Evolutionary conservation across 1,140 invertebrate species (phyloP), one percentile per base, ranked within the genome.

Genomic region (Whitmania pigra): DNA sequence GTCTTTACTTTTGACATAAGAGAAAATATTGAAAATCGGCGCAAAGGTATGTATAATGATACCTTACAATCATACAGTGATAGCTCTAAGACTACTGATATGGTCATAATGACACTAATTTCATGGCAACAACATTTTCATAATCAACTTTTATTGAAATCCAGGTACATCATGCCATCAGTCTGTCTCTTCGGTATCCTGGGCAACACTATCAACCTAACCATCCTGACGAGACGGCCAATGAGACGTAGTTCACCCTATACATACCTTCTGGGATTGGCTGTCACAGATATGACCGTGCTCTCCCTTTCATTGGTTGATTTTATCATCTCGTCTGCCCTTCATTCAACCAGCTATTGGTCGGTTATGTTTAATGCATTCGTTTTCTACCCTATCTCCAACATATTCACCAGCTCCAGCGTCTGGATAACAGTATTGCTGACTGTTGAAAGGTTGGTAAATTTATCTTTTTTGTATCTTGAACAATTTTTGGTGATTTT

Each of bases 131-230:
- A 57, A 57, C 54, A 57, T n/a, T 25, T n/a, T n/a, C 54, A 57
- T n/a, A 22, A 63, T 63, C 13, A n/a, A 11, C 11, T 25, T 63
- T 31, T 25, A 63, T 11, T 22, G 18, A 11, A 63, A 25, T 31
- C 9, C 11, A 22, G 29, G 57, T 77, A 77, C 73, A 71, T 80
- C 15, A 75, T 77, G 60, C 79, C 79, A 36, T 72, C 72, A 22
- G 76, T 81, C 13, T 80, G 79, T 70, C 69, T 75, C 15, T 77
- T 79, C 72, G 80, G 80, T 6, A 79, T 81, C 67, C n/a, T 79
- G 13, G 77, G 78, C 22, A 81, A 81, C 71, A 74, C 78, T 18
- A 69, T 81, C 0, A 81, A 81, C 71, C 73, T 80, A 29, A 68
- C 76, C 40, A 78, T 81, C 54, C 74, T 81, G 13, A 77, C 78